Percentiles rank a stretch among this genome's conserved stretches.
phyloP scores from a whole-genome alignment of 1,140 invertebrate species.

The Zophobas atratus region DNA sequence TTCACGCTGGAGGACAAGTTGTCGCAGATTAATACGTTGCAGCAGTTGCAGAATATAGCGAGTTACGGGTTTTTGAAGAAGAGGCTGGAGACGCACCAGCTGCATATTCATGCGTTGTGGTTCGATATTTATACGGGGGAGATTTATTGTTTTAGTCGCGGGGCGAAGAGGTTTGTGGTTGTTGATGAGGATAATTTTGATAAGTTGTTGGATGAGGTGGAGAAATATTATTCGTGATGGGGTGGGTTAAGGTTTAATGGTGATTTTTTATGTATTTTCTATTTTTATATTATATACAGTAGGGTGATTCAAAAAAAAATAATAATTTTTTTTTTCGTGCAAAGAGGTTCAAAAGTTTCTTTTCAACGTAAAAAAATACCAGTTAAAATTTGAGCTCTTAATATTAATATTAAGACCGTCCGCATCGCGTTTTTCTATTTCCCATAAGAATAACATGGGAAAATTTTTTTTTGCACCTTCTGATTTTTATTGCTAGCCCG shows the following conservation, averaged over 20 bases:
- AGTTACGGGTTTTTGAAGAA: constrained; percentile 94
- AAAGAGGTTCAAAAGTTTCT: too few species aligned
- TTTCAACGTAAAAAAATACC: too few species aligned
- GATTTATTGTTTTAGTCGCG: constrained; percentile 93
- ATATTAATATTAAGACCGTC: too few species aligned
- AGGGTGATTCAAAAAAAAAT: too few species aligned
- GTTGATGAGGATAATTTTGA: constrained; percentile 87
- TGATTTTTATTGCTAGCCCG: too few species aligned
- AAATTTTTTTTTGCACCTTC: too few species aligned
- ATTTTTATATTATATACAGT: neutral
- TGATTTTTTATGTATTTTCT: neutral
- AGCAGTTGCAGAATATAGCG: constrained; percentile 95
- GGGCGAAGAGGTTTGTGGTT: constrained; percentile 86
- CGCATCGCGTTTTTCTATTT: too few species aligned
- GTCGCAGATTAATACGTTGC: constrained; percentile 94
- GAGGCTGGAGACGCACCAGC: constrained; percentile 83
- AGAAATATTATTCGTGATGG: constrained; percentile 83
- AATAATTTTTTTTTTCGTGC: too few species aligned
- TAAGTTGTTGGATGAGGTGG: constrained; percentile 82
- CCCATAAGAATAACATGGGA: too few species aligned
- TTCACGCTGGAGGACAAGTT: constrained; percentile 93
- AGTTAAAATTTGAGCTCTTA: too few species aligned
- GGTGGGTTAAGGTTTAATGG: neutral
- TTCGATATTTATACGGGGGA: constrained; percentile 98
- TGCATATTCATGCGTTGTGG: constrained; percentile 95